Conservation (phyloP, 2,797 vertebrate species). For the Liparis tanakae region DNA sequence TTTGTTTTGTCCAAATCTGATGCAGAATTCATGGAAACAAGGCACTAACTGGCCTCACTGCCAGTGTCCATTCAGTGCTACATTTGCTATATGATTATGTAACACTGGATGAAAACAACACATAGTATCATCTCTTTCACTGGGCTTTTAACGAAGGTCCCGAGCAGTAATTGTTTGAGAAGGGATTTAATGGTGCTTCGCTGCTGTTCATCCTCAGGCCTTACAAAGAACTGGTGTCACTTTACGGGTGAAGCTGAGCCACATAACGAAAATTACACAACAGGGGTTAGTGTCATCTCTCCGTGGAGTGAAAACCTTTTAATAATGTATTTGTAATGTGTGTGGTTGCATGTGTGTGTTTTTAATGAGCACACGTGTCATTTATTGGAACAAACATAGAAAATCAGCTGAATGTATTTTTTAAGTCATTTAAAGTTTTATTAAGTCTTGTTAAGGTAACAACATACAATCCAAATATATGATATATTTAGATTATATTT, state of each 20-base stretch:
- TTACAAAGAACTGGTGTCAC: constrained; percentile 27
- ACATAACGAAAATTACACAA: constrained; percentile 23
- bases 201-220: constrained; percentile 13
- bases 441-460: neutral
- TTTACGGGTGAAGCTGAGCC: constrained; percentile 26
- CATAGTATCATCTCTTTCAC: constrained; percentile 1
- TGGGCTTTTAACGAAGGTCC: constrained; percentile 19
- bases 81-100: constrained; percentile 17
- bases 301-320: constrained; percentile 1
- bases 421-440: neutral
- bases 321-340: constrained; percentile 3
- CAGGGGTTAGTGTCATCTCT: constrained; percentile 21
- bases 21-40: constrained; percentile 26
- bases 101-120: constrained; percentile 38
- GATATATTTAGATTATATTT: neutral
- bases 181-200: constrained; percentile 36
- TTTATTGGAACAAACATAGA: neutral
- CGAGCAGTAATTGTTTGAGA: constrained; percentile 17
- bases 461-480: neutral
- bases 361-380: neutral
- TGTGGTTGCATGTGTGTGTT: neutral
- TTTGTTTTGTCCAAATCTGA: constrained; percentile 8
- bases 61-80: neutral
- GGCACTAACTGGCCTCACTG: constrained; percentile 9
- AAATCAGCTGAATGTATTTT: neutral